Base-by-base conservation (phyloP, 2,888 invertebrate species). In the Dolichopus griseipennis region DNA sequence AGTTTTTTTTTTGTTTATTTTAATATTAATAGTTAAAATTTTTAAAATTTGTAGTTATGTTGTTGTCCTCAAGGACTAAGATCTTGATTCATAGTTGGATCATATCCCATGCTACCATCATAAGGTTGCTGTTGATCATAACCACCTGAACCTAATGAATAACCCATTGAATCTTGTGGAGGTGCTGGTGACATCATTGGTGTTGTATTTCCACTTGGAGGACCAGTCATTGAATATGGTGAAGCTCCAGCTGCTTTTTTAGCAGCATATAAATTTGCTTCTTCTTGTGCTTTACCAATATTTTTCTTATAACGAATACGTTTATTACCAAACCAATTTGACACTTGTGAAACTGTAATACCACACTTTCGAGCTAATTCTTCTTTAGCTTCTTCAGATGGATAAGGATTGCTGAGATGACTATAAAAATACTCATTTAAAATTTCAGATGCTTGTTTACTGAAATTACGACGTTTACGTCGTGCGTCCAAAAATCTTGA, bases 291-390 rank as follows among this genome's bases (percentile, higher is more conserved):
- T 83, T 99, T 99, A 77, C 97, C 97, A 75, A 99, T 98, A 84
- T 98, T 98, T 86, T 99, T 99, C 91, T 99, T 99, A 86, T 98
- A 99, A 77, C 98, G 91, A 84, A 99, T 99, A 79, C 98, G 90
- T 83, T 98, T 98, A 85, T 98, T 98, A 75, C 98, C 98, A 82
- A 98, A 98, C 98, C 98, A 98, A 87, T 98, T 98, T 75, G 97
- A 97, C 72, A 97, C 96, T 92, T 94, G 86, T 10, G 82, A 83
- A 20, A 82, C 82, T 70, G 99, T 98, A 81, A 99, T 99, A 80
- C 97, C 95, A 83, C 99, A 99, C 83, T 98, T 98, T 82, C 97
- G 88, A 68, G 99, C 99, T 81, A 99, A 87, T 82, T 99, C 99
- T 84, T 99, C 99, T 83, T 99, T 99, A 73, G 98, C 98, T 84